A percentile compares a stretch with the other conserved stretches of the same genome.
Evolutionary conservation across 2,888 invertebrate species (phyloP).

Genomic region (Chrysodeixis includens): DNA sequence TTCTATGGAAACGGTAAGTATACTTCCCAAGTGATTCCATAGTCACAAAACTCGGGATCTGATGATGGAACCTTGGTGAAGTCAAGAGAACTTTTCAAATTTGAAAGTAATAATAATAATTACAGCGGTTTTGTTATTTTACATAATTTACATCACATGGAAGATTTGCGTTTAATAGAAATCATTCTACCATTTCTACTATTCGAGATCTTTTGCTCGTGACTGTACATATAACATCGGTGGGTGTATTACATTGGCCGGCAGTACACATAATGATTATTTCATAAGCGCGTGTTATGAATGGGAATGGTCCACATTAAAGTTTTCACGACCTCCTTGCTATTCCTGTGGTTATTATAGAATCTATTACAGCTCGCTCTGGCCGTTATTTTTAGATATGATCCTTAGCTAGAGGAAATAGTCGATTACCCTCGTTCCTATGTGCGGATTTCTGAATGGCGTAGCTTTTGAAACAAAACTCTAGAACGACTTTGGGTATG

Average conservation of each 20-base stretch:
- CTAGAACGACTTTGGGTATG: neutral
- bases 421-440: constrained; percentile 44
- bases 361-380: constrained; percentile 27
- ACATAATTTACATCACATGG: too few species aligned
- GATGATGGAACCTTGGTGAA: too few species aligned
- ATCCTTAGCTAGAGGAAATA: constrained; percentile 45
- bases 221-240: constrained; percentile 10
- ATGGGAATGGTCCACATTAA: constrained; percentile 44
- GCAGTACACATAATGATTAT: constrained; percentile 53
- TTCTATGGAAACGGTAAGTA: too few species aligned
- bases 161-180: too few species aligned
- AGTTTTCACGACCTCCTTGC: constrained; percentile 38
- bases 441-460: constrained; percentile 24
- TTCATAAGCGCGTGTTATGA: constrained; percentile 54
- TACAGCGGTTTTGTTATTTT: too few species aligned
- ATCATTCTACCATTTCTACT: too few species aligned
- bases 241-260: constrained; percentile 14
- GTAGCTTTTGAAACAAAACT: constrained; percentile 9
- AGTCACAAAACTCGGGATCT: too few species aligned
- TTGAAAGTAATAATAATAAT: too few species aligned
- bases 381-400: constrained; percentile 48
- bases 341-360: constrained; percentile 36
- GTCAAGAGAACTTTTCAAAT: too few species aligned
- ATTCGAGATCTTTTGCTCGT: too few species aligned
- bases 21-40: too few species aligned